These are phyloP conservation scores for Ctenodactylus gundi DNA, from an alignment of 2,113 vertebrate genomes.

Conservation along the genomic window DNA sequence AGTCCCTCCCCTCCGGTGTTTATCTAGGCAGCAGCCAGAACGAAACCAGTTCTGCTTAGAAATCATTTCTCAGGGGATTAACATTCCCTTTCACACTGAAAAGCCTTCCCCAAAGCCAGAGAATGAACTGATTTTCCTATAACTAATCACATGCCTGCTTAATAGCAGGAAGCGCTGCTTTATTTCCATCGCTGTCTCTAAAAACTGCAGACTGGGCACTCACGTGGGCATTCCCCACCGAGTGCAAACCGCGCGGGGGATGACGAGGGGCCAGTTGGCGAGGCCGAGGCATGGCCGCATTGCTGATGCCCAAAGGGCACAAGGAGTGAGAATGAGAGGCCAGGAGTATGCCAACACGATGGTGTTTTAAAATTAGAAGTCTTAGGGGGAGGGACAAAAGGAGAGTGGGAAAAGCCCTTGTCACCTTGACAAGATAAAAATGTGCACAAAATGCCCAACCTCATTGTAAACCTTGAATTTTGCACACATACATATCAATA, in stretches of 20 bases:
- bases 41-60: slow-evolving; percentile 77
- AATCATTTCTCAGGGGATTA: slow-evolving; percentile 78
- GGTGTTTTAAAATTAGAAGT: no score
- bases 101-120: slow-evolving; percentile 76
- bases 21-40: slow-evolving; percentile 75
- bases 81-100: slow-evolving; percentile 79
- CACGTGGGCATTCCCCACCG: fast-evolving
- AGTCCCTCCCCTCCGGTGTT: slow-evolving; percentile 20
- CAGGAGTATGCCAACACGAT: no score
- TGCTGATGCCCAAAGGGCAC: no score
- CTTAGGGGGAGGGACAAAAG: no score
- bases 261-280: background rate
- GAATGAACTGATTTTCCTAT: slow-evolving; percentile 78
- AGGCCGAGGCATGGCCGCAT: no score
- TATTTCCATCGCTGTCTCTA: slow-evolving; percentile 54
- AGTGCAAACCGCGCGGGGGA: background rate
- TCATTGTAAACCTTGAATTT: no score
- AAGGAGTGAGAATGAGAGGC: background rate
- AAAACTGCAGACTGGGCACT: slow-evolving; percentile 39
- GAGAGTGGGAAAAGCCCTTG: no score
- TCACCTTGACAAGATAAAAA: no score
- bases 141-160: slow-evolving; percentile 75
- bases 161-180: slow-evolving; percentile 69
- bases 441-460: no score
- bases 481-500: no score